Evolutionary conservation across 1,140 invertebrate genomes (phyloP).

Genomic region (Orius insidiosus): DNA sequence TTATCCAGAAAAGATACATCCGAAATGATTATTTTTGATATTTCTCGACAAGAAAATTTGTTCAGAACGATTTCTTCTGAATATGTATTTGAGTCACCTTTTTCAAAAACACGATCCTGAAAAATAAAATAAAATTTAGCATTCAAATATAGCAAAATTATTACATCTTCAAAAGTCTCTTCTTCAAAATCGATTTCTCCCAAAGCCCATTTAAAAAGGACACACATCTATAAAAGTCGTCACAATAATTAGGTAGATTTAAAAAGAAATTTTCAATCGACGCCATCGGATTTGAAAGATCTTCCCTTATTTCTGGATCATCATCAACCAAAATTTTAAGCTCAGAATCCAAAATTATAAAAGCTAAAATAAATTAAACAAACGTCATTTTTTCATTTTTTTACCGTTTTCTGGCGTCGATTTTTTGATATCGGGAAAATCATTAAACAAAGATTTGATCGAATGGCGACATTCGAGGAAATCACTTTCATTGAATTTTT

Average conservation of each 20-base stretch:
- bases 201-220: constrained; percentile 1
- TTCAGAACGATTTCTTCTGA: constrained; percentile 15
- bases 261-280: background rate
- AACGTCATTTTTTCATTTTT: no score
- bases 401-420: no score
- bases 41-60: no score
- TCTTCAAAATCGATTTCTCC: background rate
- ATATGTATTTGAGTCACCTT: constrained; percentile 12
- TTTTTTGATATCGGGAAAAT: no score
- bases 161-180: background rate
- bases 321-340: background rate
- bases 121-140: constrained; percentile 7
- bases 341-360: background rate
- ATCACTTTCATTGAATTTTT: no score
- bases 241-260: background rate
- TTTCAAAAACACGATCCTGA: constrained; percentile 16
- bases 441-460: no score
- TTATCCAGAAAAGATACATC: no score
- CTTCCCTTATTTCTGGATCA: background rate
- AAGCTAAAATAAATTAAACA: background rate
- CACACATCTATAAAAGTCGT: background rate
- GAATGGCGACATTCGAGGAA: no score
- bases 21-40: no score
- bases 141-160: no score
- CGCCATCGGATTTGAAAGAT: no score